phyloP scores from a whole-genome alignment of 2,113 vertebrate species.

The Ursus arctos region DNA sequence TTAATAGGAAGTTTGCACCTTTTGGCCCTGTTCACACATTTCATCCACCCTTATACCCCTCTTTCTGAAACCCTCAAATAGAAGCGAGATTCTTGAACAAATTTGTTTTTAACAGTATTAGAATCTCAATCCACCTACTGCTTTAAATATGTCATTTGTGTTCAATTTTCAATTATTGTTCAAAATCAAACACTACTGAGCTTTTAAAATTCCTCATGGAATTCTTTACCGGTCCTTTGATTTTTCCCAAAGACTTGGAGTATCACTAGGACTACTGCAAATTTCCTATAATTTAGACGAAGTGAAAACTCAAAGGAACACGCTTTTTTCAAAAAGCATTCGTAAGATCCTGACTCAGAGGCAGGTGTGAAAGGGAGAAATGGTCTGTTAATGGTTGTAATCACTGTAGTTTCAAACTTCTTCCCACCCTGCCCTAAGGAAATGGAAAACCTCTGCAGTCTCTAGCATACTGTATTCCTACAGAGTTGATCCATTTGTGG shows the following conservation, averaged over 20 bases:
- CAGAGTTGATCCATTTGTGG: not conserved
- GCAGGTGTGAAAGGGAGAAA: not conserved
- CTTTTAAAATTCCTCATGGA: not conserved
- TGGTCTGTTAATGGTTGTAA: not conserved
- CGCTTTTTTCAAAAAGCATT: not conserved
- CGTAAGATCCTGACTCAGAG: not conserved
- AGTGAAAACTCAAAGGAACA: not conserved
- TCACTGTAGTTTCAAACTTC: not conserved
- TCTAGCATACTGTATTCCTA: not conserved
- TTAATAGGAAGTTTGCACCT: not conserved
- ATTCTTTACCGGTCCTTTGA: not conserved
- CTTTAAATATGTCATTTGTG: not conserved
- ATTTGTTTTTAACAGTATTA: not conserved
- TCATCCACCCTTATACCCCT: too few species aligned
- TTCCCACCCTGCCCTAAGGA: not conserved
- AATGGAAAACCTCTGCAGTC: not conserved
- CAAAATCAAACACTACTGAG: not conserved
- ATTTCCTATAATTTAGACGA: not conserved
- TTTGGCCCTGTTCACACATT: not conserved
- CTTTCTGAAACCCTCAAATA: not conserved
- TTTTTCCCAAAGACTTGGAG: not conserved
- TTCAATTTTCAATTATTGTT: not conserved
- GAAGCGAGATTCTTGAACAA: slow-evolving; percentile 18
- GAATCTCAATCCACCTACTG: not conserved
- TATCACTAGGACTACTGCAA: not conserved